These are phyloP conservation scores for Bothrops jararaca DNA, from an alignment of 2,113 vertebrate species.

Conservation along the genomic window DNA sequence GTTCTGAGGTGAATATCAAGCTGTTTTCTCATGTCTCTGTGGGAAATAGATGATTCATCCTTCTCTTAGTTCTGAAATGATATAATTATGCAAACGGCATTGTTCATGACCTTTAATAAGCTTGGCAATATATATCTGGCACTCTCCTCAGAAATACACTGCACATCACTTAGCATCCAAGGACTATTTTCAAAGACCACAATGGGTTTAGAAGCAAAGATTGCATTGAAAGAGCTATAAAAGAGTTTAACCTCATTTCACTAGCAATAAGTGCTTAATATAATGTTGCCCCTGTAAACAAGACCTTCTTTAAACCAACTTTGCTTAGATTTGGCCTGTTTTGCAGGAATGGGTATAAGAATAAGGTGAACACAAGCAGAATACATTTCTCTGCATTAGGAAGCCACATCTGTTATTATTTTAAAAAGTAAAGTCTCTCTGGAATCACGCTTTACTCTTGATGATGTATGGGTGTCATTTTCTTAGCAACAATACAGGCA, in stretches of 20 bases:
- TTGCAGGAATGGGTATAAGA: neutral
- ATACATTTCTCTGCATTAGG: neutral
- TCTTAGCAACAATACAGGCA: neutral
- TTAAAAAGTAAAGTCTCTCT: neutral
- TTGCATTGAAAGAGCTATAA: neutral
- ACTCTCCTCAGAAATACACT: neutral
- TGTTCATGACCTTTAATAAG: constrained; percentile 16
- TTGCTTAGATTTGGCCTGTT: neutral
- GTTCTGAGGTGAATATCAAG: constrained; percentile 6
- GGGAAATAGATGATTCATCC: constrained; percentile 6
- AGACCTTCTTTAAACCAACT: neutral
- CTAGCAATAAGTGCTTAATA: neutral
- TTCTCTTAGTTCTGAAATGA: neutral
- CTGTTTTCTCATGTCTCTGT: neutral
- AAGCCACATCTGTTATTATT: neutral
- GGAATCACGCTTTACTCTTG: neutral
- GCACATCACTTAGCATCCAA: neutral
- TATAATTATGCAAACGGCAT: neutral
- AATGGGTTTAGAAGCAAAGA: neutral
- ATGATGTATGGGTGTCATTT: neutral
- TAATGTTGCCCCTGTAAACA: neutral
- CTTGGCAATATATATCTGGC: neutral
- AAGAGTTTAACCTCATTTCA: neutral
- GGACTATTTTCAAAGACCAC: neutral
- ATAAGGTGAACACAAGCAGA: neutral